Evolutionary conservation across 2,797 vertebrate species (phyloP).

Genomic region (Eulemur albifrons): DNA sequence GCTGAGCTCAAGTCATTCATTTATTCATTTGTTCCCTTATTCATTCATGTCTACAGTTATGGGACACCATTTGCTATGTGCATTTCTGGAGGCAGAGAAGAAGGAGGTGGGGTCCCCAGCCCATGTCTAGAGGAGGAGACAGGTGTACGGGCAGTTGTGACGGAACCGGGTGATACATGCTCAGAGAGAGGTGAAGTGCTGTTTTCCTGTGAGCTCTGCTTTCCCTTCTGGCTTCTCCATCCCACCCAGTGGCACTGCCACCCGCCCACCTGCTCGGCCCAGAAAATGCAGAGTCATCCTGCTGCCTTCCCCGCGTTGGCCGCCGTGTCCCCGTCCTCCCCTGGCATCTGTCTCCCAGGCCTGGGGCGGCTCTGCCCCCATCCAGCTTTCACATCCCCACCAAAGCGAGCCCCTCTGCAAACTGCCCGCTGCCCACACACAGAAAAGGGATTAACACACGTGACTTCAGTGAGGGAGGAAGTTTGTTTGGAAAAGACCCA

Average conservation of each 20-base stretch:
- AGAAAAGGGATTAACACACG: background rate
- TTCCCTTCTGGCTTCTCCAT: background rate
- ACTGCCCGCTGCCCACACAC: background rate
- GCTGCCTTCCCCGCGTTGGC: rapidly evolving
- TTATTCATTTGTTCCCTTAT: background rate
- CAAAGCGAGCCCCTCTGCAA: background rate
- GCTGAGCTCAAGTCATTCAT: background rate
- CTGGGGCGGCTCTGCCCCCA: too few species aligned
- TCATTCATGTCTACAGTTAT: background rate
- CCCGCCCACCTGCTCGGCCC: background rate
- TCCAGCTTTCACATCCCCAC: background rate
- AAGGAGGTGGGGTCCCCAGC: background rate
- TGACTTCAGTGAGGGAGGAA: background rate
- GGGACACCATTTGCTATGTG: background rate
- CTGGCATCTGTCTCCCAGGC: background rate
- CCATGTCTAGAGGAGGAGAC: background rate
- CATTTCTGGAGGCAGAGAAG: background rate
- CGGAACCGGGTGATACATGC: rapidly evolving
- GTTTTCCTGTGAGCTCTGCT: background rate
- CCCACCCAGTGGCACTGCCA: background rate
- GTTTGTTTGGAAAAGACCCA: background rate
- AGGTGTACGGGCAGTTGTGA: background rate
- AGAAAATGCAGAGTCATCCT: background rate
- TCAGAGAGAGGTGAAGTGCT: background rate
- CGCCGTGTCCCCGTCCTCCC: rapidly evolving